Evolutionary conservation across 2,797 vertebrate species (phyloP), one percentile per base, ranked within the genome.

Genomic region (Tarsius wallacei): DNA sequence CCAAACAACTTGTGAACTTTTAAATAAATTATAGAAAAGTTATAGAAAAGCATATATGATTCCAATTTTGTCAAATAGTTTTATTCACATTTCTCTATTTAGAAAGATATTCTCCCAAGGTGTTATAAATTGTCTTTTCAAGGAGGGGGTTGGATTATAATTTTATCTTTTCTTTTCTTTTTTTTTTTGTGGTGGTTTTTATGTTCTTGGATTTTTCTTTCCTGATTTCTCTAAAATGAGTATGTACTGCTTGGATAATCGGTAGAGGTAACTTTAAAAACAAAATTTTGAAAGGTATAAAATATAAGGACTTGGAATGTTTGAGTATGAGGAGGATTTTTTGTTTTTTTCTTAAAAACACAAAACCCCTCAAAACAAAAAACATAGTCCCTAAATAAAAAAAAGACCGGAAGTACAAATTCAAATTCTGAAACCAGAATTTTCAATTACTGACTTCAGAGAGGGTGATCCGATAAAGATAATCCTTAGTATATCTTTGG

Each of bases 391-490:
- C 13, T 64, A 83, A 36, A 36, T 76, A 74, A 47, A 28, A 93
- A 87, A 90, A 91, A 77, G 33, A 51, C 2, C 68, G 7, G 13
- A 90, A 78, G 57, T 31, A 90, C 90, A 93, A 76, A n/a, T 93
- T 33, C 12, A 88, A 64, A 82, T 63, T 71, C 33, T 59, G 42
- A 93, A 83, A 59, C 47, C 33, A 49, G 19, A 78, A 63, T 85
- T 82, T 88, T 68, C 28, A 91, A 31, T 5, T 19, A 11, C 9
- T 57, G 36, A 49, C 33, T 71, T 86, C 36, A 36, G 49, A n/a
- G 66, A 57, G 22, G 33, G 1, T 71, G 49, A 36, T 26, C 22
- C 61, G 17, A 17, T 24, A 61, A 49, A 17, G 12, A 7, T 8
- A 13, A 53, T 61, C 61, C 55, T 10, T 10, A 12, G 11, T 31